Evolutionary conservation across 2,113 vertebrate genomes (phyloP).

Genomic region (Eurypyga helias): DNA sequence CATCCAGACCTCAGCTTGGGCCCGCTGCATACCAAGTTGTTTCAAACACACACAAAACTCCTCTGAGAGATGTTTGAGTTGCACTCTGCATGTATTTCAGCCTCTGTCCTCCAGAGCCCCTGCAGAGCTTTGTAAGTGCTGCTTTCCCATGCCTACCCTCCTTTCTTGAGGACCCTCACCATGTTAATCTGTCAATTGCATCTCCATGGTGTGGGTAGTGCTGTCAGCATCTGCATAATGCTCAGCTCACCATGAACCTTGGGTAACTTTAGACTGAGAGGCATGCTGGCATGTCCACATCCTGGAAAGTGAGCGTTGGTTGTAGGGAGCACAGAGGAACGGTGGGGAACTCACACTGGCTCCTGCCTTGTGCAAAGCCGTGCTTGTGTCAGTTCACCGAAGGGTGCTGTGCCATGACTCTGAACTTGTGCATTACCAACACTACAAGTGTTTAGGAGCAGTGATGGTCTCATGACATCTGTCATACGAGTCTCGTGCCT

Average conservation of each 20-base stretch:
- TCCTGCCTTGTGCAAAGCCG: not conserved
- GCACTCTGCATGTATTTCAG: not conserved
- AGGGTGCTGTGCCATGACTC: not conserved
- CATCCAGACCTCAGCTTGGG: not conserved
- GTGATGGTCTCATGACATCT: not conserved
- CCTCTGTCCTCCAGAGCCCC: not conserved
- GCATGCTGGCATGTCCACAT: not conserved
- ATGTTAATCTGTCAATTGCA: accelerated
- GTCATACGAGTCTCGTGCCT: not conserved
- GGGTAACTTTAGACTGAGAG: not conserved
- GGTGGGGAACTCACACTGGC: accelerated
- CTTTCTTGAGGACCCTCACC: not conserved
- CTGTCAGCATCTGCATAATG: not conserved
- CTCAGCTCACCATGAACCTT: not conserved
- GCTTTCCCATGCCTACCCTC: not conserved
- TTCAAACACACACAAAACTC: not conserved
- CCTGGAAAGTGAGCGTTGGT: accelerated
- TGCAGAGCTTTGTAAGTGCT: not conserved
- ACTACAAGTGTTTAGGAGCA: not conserved
- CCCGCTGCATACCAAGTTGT: not conserved
- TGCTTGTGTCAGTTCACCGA: not conserved
- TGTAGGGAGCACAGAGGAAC: not conserved
- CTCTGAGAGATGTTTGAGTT: not conserved
- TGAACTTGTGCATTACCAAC: not conserved
- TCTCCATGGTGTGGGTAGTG: not conserved